Evolutionary conservation across 2,797 vertebrate species (phyloP).

Genomic region (Manis javanica): DNA sequence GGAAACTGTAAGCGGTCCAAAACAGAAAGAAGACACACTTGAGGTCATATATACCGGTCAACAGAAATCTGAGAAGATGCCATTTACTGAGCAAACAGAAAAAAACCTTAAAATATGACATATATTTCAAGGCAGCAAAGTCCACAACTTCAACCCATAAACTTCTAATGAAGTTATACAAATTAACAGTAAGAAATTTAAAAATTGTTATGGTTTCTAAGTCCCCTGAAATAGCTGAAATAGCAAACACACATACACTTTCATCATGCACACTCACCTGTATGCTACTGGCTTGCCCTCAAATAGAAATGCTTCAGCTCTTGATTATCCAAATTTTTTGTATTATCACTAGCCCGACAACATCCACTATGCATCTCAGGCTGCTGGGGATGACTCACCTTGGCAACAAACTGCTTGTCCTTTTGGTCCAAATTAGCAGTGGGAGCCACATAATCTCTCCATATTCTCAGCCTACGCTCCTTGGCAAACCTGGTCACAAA

Average conservation of each 20-base stretch:
- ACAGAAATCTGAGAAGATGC: slow-evolving; percentile 1
- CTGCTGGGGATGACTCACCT: slow-evolving; percentile 88
- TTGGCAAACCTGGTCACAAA: slow-evolving; percentile 92
- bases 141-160: not conserved
- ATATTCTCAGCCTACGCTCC: slow-evolving; percentile 96
- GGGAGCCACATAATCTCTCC: slow-evolving; percentile 98
- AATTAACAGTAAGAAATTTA: not conserved
- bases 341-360: not conserved
- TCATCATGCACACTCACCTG: not conserved
- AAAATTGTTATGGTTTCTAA: not conserved
- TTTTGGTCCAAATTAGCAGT: slow-evolving; percentile 98
- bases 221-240: not conserved
- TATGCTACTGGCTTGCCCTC: not conserved
- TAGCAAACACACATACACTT: not conserved
- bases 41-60: not conserved
- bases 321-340: not conserved
- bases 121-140: not conserved
- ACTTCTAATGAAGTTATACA: slow-evolving; percentile 17
- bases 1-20: not conserved
- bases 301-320: not conserved
- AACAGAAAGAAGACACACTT: slow-evolving; percentile 16
- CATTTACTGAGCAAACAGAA: slow-evolving; percentile 22
- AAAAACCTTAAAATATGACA: not conserved
- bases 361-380: slow-evolving; percentile 4
- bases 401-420: slow-evolving; percentile 97